Evolutionary conservation across 2,888 invertebrate species (phyloP).

Genomic region (Tipula confusa): DNA sequence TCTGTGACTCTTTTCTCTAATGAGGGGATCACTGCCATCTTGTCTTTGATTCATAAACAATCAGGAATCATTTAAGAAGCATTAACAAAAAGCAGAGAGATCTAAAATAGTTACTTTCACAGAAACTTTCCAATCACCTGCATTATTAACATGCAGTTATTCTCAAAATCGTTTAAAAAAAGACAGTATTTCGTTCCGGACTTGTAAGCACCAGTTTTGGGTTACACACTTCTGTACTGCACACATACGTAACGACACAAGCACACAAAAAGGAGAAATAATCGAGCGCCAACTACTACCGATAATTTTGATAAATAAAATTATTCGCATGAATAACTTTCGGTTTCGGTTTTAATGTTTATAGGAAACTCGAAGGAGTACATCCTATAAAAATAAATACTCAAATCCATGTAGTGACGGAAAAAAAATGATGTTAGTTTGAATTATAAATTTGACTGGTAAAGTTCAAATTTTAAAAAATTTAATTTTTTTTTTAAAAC

Average conservation of each 20-base stretch:
- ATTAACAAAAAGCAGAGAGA: no score
- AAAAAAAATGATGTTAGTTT: neutral
- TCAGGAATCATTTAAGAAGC: no score
- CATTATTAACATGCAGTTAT: no score
- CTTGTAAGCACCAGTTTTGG: neutral
- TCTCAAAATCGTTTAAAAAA: no score
- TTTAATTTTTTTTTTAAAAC: neutral
- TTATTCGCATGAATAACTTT: conserved; percentile 25
- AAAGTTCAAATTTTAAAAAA: neutral
- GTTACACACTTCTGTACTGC: neutral
- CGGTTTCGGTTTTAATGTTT: neutral
- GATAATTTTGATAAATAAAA: neutral
- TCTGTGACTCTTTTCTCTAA: no score
- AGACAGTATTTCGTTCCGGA: neutral
- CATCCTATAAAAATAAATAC: neutral
- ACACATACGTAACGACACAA: neutral
- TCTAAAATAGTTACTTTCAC: no score
- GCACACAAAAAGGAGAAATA: neutral
- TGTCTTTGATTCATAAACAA: no score
- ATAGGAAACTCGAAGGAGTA: neutral
- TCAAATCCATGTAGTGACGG: neutral
- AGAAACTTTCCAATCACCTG: no score
- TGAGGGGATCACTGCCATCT: no score
- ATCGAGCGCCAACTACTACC: conserved; percentile 6
- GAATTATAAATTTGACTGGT: conserved; percentile 20